Base-by-base conservation (phyloP, 2,888 invertebrate species). In the Metallyticus violacea region DNA sequence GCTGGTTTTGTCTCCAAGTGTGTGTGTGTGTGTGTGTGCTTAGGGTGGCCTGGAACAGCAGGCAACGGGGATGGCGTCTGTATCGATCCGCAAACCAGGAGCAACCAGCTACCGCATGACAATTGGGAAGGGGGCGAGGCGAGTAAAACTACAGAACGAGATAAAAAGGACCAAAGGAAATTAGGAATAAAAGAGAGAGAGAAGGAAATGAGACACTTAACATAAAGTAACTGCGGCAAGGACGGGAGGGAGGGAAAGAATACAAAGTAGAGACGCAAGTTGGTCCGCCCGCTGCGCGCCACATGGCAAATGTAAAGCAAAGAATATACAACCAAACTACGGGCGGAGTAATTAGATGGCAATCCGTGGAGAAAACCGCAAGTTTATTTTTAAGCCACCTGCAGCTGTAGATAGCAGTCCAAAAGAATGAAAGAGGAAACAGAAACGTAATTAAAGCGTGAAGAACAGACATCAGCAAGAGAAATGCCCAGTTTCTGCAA, bases 111-210 rank as follows among this genome's bases (percentile, higher is more conserved):
- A 30, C 81, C 81, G 30, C 81, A 40, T 30, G 81, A 81, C 81
- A 81, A 81, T 30, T 30, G 81, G 62, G 25, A 80, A 29, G 79
- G 29, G n/a, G 28, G 22, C 7, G 27, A 27, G 15, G 28, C n/a
- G 26, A 22, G 27, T 6, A 9, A 80, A 22, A 28, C 28, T 28
- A 15, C 22, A 29, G 6, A n/a, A 27, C 30, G 26, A 82, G 62
- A 82, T 62, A 82, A 82, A 76, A 26, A 82, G 76, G 76, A 76
- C 76, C 40, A 76, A 82, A 81, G 76, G 82, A 82, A 82, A 82
- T 82, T 82, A 76, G 76, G 82, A 76, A 82, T 40, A 82, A 82
- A 82, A 15, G 27, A 76, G 82, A 62, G 29, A 81, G 5, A 81
- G 81, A 81, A 82, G 82, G n/a, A 82, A 76, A 82, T 26, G 27